Conservation (phyloP, 2,888 invertebrate species). For the Lypha dubia region DNA sequence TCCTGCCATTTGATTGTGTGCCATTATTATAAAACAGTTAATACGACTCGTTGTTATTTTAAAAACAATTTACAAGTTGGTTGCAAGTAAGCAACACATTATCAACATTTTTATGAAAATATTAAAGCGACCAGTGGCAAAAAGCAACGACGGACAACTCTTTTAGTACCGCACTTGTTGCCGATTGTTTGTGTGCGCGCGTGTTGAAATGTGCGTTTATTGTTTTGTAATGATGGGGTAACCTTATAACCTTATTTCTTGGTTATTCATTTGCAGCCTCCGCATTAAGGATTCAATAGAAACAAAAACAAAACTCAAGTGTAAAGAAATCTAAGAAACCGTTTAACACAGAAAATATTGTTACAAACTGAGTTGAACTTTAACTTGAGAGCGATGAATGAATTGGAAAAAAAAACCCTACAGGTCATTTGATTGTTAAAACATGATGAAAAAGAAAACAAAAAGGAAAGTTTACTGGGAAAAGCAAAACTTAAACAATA, state of each 20-base stretch:
- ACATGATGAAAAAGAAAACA: conserved; percentile 28
- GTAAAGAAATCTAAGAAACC: conserved; percentile 62
- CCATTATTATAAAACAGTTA: conserved; percentile 41
- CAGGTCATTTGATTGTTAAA: conserved; percentile 68
- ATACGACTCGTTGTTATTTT: conserved; percentile 12
- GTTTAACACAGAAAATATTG: conserved; percentile 39
- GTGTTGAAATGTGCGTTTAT: conserved; percentile 18
- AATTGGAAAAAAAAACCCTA: conserved; percentile 46
- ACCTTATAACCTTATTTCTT: conserved; percentile 76
- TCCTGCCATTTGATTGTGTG: conserved; percentile 13
- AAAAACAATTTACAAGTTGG: conserved; percentile 13
- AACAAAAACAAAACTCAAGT: conserved; percentile 65
- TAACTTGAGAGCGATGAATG: conserved; percentile 30
- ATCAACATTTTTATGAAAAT: conserved; percentile 46
- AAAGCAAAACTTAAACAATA: conserved; percentile 35
- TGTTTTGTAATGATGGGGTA: conserved; percentile 70
- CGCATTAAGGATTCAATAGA: conserved; percentile 28
- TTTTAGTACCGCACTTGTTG: conserved; percentile 28
- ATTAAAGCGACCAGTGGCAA: conserved; percentile 54
- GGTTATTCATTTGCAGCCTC: conserved; percentile 14
- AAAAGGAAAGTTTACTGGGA: conserved; percentile 5
- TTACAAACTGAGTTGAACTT: conserved; percentile 32
- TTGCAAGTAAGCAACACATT: conserved; percentile 4
- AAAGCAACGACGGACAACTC: conserved; percentile 41
- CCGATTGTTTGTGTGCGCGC: neutral